Conservation (phyloP, 2,888 invertebrate species). For the Ophioninae sp. region DNA sequence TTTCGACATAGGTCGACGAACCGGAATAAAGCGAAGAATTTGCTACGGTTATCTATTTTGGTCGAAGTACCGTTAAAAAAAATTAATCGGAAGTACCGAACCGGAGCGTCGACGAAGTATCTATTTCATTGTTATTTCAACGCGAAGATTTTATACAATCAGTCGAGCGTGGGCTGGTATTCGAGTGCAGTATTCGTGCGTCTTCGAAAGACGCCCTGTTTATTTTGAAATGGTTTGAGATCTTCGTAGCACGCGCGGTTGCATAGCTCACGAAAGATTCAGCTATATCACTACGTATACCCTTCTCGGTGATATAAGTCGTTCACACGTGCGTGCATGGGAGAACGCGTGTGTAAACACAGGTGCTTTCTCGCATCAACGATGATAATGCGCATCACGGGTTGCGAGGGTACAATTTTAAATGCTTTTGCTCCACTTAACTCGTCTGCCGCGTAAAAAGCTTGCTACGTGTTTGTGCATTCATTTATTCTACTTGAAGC, state of each 20-base stretch:
- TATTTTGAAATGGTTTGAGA: constrained; percentile 51
- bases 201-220: constrained; percentile 48
- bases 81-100: background rate
- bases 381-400: constrained; percentile 47
- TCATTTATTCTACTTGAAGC: constrained; percentile 55
- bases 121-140: background rate
- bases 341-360: background rate
- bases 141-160: background rate
- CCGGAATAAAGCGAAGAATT: background rate
- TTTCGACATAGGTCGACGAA: background rate
- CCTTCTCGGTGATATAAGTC: background rate
- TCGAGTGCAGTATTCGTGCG: background rate
- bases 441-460: constrained; percentile 42
- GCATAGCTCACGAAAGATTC: constrained; percentile 41
- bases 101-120: background rate
- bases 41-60: background rate
- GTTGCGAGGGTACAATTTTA: constrained; percentile 34
- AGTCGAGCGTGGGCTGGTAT: background rate
- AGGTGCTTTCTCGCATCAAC: constrained; percentile 36
- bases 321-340: background rate
- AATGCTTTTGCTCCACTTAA: constrained; percentile 50
- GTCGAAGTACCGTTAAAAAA: background rate
- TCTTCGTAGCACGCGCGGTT: constrained; percentile 36
- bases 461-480: constrained; percentile 26
- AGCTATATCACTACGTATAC: background rate